Conservation (phyloP, 2,113 vertebrate species). For the Rhinolophus ferrumequinum region DNA sequence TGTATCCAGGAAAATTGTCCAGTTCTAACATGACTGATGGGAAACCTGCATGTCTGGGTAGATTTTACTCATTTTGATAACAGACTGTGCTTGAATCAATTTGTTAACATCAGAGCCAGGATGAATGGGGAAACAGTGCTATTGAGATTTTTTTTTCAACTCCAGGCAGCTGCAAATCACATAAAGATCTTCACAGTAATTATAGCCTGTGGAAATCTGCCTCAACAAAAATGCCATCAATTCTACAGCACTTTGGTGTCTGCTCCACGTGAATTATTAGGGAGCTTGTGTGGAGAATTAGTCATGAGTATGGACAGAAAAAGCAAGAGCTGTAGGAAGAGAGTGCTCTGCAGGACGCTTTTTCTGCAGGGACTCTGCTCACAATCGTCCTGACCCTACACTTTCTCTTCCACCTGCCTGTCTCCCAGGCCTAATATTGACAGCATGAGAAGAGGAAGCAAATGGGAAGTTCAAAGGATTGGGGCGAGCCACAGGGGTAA, state of each 20-base stretch:
- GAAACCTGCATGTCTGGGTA: not conserved
- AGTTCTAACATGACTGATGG: not conserved
- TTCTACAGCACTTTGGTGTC: not conserved
- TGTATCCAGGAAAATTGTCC: not conserved
- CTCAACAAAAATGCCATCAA: slow-evolving; percentile 48
- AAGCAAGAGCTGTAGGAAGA: not conserved
- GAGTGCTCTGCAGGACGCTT: no score
- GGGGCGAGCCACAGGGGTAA: no score
- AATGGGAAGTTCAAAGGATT: not conserved
- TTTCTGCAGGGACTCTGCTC: not conserved
- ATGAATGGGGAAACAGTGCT: slow-evolving; percentile 44
- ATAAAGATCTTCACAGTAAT: slow-evolving; percentile 64
- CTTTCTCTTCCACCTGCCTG: not conserved
- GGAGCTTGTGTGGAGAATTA: slow-evolving; percentile 27
- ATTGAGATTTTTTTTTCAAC: slow-evolving; percentile 47
- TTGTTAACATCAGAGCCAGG: slow-evolving; percentile 28
- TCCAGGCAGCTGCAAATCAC: slow-evolving; percentile 48
- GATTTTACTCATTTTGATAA: not conserved
- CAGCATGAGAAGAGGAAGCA: not conserved
- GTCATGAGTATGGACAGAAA: slow-evolving; percentile 23
- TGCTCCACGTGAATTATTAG: slow-evolving; percentile 42
- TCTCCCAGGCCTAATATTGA: not conserved
- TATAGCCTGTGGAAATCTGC: slow-evolving; percentile 57
- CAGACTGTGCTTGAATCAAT: slow-evolving; percentile 2
- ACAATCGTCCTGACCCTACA: not conserved